Base-by-base conservation (phyloP, 2,113 vertebrate genomes). In the Myxocyprinus asiaticus region DNA sequence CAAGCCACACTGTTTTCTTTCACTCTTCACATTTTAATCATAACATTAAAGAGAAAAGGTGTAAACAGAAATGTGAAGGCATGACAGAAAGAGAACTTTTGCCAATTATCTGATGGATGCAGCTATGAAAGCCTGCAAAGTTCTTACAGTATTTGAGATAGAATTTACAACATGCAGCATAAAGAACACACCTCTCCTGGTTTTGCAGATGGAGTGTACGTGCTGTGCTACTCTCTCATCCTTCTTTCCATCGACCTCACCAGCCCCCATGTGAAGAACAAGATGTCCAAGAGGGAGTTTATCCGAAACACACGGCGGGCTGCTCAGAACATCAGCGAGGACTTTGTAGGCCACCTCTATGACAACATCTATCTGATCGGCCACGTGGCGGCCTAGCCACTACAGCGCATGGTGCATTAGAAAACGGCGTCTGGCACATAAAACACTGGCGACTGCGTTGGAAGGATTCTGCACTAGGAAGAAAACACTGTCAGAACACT, bases 331-430 rank as follows among this genome's bases (percentile, higher is more conserved):
- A 96, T 99, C 86, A 98, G 96, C 17, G 98, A 99, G 88, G 98
- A 99, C 92, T 99, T 98, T 84, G 98, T 99, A 77, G 98, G 98
- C 76, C 98, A 99, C 84, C 97, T 99, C 83, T 99, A 99, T 82
- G 98, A 99, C 94, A 99, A 99, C 92, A 98, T 99, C 82, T 99
- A 99, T 94, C 95, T 99, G 91, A 95, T 99, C 78, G 98, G 98
- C 90, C 98, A 99, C 0, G 98, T 99, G 90, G 98, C 97, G 85
- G 96, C 96, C 11, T 99, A 94, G 82, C n/a, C 53, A 42, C 88
- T 73, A 67, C 43, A 55, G 47, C 7, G 12, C n/a, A 51, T 17
- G 56, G 62, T 5, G 22, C 22, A 33, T 33, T 33, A 33, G 22
- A 33, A 33, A 33, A 3, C 22, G 22, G 15, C 14, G 10, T 63